Evolutionary conservation across 2,113 vertebrate species (phyloP).

Genomic region (Cavia aperea): DNA sequence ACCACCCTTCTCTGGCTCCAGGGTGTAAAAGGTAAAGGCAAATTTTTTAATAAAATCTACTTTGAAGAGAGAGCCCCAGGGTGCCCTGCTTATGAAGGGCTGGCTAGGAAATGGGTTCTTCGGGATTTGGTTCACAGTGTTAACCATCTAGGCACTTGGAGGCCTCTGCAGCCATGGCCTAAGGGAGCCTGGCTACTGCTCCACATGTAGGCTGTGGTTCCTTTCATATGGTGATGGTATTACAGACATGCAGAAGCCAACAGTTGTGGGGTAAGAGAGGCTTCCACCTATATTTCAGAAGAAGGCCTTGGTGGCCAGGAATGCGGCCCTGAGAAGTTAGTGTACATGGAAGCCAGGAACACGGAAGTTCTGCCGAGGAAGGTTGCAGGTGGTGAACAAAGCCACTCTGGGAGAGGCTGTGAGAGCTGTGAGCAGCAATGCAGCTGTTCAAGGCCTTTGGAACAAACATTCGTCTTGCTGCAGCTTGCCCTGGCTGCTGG

Average conservation of each 20-base stretch:
- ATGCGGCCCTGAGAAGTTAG: background rate
- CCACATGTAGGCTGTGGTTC: background rate
- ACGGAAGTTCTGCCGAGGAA: background rate
- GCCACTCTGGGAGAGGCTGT: background rate
- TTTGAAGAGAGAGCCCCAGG: background rate
- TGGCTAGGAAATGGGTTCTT: background rate
- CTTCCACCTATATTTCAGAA: background rate
- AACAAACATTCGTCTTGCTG: background rate
- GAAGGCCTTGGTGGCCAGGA: background rate
- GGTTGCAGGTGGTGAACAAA: background rate
- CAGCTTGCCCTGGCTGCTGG: background rate
- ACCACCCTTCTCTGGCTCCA: background rate
- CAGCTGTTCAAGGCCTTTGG: background rate
- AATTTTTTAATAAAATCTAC: background rate
- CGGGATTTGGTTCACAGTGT: background rate
- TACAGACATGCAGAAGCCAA: background rate
- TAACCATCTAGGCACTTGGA: background rate
- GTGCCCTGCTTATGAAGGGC: background rate
- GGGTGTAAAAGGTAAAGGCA: background rate
- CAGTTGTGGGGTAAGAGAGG: background rate
- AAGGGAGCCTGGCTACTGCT: background rate
- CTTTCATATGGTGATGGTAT: background rate
- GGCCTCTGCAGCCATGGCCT: background rate
- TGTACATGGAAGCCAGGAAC: background rate
- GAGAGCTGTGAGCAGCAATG: background rate